phyloP scores from a whole-genome alignment of 2,113 vertebrate genomes.

The Meleagris gallopavo region DNA sequence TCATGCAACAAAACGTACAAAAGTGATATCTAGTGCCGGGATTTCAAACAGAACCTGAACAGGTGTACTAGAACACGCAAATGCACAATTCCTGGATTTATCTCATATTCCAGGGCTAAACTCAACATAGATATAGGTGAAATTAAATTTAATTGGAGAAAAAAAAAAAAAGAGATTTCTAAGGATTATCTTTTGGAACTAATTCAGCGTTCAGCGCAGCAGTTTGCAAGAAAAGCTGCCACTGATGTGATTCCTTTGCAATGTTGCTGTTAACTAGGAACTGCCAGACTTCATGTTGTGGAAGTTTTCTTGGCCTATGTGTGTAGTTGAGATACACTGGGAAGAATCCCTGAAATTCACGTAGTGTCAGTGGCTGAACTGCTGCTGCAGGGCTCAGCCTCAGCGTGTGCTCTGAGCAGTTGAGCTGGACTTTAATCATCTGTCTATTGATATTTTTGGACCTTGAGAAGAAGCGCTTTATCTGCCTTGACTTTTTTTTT shows the following conservation, averaged over 20 bases:
- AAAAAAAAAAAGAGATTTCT: neutral
- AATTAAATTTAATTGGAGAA: neutral
- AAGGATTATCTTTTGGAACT: neutral
- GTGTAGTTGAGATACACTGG: neutral
- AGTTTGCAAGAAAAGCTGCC: neutral
- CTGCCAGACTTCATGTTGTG: accelerated
- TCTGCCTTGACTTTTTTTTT: neutral
- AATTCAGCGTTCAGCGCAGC: neutral
- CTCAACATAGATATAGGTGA: neutral
- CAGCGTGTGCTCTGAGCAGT: neutral
- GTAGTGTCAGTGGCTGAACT: neutral
- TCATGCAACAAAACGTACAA: neutral
- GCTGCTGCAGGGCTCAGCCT: neutral
- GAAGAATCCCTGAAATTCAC: neutral
- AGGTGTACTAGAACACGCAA: neutral
- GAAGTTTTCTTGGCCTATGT: neutral
- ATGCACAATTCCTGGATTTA: neutral
- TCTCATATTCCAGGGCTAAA: neutral
- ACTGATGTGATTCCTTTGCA: neutral
- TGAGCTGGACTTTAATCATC: neutral
- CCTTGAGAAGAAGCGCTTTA: neutral
- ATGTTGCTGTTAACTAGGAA: neutral
- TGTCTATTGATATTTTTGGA: neutral
- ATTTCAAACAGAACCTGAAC: neutral
- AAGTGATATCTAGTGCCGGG: neutral